phyloP scores from a whole-genome alignment of 2,888 invertebrate species.

The Lasioglossum morio region DNA sequence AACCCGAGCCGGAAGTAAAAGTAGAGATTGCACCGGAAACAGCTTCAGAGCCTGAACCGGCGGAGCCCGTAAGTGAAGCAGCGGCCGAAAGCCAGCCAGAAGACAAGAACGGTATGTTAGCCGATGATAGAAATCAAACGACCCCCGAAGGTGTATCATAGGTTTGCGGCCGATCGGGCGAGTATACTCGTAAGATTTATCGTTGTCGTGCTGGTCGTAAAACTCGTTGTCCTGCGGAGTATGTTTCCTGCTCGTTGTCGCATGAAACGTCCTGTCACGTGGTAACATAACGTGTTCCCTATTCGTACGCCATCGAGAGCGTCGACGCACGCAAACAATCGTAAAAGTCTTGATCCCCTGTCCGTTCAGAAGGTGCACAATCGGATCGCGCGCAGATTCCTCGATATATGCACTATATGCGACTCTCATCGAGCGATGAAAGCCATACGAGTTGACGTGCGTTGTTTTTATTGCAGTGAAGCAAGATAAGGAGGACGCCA shows the following conservation, averaged over 20 bases:
- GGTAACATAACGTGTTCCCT: neutral
- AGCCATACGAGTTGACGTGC: neutral
- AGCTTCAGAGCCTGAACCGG: conserved; percentile 20
- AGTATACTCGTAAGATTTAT: conserved; percentile 20
- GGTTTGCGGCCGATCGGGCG: neutral
- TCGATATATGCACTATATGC: neutral
- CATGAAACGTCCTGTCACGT: neutral
- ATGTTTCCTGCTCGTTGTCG: conserved; percentile 6
- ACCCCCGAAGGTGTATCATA: neutral
- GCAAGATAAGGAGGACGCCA: conserved; percentile 76
- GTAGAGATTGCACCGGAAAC: conserved; percentile 55
- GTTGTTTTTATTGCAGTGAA: conserved; percentile 71
- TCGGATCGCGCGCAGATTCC: neutral
- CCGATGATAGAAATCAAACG: neutral
- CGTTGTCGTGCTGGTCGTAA: neutral
- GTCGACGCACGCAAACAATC: conserved; percentile 6
- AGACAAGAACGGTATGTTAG: conserved; percentile 72
- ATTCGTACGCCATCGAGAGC: neutral
- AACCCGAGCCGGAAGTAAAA: conserved; percentile 38
- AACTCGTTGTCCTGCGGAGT: neutral
- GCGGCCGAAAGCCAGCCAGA: conserved; percentile 62
- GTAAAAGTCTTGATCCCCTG: neutral
- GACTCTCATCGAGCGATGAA: neutral
- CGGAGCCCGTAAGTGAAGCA: conserved; percentile 67
- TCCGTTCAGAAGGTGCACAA: conserved; percentile 2